A percentile compares a stretch with the other conserved stretches of the same genome.
Evolutionary conservation across 2,888 invertebrate species (phyloP).

Genomic region (Dioctria linearis): DNA sequence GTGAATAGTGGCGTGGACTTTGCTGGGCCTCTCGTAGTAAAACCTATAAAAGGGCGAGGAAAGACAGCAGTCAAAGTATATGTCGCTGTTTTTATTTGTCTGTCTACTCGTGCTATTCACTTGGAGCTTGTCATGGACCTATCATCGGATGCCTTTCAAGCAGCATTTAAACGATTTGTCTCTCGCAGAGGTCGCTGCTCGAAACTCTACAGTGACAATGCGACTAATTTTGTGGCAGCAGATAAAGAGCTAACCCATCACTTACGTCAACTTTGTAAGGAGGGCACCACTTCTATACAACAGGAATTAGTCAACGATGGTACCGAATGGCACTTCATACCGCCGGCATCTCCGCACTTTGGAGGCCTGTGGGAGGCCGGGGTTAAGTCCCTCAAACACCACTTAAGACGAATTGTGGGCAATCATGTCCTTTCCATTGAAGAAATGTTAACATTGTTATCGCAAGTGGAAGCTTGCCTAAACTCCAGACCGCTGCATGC

Average conservation of each 20-base stretch:
- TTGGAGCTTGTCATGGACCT: too few relatives aligned
- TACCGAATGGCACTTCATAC: slow-evolving; percentile 63
- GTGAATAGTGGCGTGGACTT: too few relatives aligned
- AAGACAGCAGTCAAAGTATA: too few relatives aligned
- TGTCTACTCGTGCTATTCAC: too few relatives aligned
- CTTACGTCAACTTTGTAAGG: background rate
- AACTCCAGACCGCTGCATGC: background rate
- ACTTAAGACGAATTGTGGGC: background rate
- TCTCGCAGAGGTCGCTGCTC: too few relatives aligned
- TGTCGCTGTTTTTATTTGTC: too few relatives aligned
- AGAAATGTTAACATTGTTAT: background rate
- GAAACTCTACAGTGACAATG: too few relatives aligned
- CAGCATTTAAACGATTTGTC: too few relatives aligned
- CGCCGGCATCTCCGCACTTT: slow-evolving; percentile 60
- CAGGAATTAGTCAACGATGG: background rate
- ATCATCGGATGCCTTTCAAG: too few relatives aligned
- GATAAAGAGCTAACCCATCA: background rate
- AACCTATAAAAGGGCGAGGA: too few relatives aligned
- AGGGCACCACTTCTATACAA: background rate
- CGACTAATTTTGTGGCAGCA: background rate
- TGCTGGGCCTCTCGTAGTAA: too few relatives aligned
- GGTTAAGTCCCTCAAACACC: background rate
- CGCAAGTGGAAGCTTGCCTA: background rate
- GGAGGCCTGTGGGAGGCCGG: background rate
- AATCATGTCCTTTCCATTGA: background rate